These are phyloP conservation scores for Blastomussa wellsi DNA, from an alignment of 92 coral and sea anemone species.

Conservation along the genomic window DNA sequence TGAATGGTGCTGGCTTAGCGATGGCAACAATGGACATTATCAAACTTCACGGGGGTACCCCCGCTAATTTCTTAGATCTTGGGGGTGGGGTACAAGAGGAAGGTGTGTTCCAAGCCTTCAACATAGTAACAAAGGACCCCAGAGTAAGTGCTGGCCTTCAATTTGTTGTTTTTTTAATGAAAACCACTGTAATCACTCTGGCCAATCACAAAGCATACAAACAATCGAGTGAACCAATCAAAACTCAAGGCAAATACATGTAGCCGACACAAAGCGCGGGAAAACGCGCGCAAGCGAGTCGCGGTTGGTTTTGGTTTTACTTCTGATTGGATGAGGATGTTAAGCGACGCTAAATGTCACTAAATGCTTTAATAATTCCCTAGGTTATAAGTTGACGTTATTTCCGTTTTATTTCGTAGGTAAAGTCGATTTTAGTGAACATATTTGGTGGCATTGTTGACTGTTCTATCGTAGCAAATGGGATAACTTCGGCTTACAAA, in stretches of 20 bases:
- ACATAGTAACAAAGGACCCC: slow-evolving; percentile 82
- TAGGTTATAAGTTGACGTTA: not conserved
- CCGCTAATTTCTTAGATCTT: slow-evolving; percentile 95
- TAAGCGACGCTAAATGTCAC: no score
- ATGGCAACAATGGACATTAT: slow-evolving; percentile 99
- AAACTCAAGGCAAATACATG: no score
- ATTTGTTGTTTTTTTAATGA: not conserved
- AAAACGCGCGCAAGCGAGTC: no score
- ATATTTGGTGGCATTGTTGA: slow-evolving; percentile 97
- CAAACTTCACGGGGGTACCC: slow-evolving; percentile 90
- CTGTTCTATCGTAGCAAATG: slow-evolving; percentile 87
- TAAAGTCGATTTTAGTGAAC: slow-evolving; percentile 87
- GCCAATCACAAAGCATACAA: no score
- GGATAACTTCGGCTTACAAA: slow-evolving; percentile 89
- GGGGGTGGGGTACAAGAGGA: slow-evolving; percentile 97
- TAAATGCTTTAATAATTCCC: not conserved
- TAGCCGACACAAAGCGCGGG: no score
- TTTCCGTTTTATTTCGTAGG: slow-evolving; percentile 32
- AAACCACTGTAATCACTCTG: no score
- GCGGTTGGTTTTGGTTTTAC: no score
- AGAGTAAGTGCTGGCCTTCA: slow-evolving; percentile 57
- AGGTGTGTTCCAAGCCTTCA: slow-evolving; percentile 92
- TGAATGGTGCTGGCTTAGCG: slow-evolving; percentile 98
- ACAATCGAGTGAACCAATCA: no score
- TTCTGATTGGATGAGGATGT: no score